Evolutionary conservation across 2,797 vertebrate species (phyloP), one percentile per base, ranked within the genome.

Genomic region (Bufotes viridis): DNA sequence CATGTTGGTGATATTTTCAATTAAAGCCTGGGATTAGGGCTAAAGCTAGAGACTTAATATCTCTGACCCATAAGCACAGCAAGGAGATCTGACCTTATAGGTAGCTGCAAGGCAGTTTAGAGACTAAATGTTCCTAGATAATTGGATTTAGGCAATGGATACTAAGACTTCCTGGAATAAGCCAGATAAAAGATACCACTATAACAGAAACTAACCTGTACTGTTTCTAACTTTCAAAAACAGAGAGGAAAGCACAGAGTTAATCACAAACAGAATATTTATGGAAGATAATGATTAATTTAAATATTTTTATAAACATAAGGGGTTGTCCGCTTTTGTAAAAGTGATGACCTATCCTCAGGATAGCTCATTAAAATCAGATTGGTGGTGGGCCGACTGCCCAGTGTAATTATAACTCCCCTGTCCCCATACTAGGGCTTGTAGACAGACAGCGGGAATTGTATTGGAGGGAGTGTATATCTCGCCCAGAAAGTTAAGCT

Each of bases 91-190:
- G 78, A 65, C 57, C 57, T 82, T 82, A 87, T 24, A 57, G 2
- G 55, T 57, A 72, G 70, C 57, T 74, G 29, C n/a, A 81, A 82
- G 69, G 26, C 78, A 87, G 78, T 81, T 81, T 74, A 87, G 22
- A 72, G 78, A 60, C 70, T 87, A 87, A 42, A 81, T 51, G 70
- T 82, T 82, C 57, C 57, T 53, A 58, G 86, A 87, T 87, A 87
- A 87, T 75, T 75, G 69, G 78, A 82, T 87, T 87, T 74, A 75
- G 17, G 63, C 67, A 74, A 75, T 58, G 26, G 69, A 81, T 79
- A 79, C 78, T 60, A 55, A 51, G 55, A 42, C 55, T 84, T 24
- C 55, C 63, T n/a, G 69, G 58, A n/a, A 81, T 81, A 81, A 81
- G 20, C 58, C 69, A 60, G 69, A 70, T 74, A 58, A 74, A 74